Evolutionary conservation across 2,113 vertebrate species (phyloP), one percentile per base, ranked within the genome.

Genomic region (Coptodon rendalli): DNA sequence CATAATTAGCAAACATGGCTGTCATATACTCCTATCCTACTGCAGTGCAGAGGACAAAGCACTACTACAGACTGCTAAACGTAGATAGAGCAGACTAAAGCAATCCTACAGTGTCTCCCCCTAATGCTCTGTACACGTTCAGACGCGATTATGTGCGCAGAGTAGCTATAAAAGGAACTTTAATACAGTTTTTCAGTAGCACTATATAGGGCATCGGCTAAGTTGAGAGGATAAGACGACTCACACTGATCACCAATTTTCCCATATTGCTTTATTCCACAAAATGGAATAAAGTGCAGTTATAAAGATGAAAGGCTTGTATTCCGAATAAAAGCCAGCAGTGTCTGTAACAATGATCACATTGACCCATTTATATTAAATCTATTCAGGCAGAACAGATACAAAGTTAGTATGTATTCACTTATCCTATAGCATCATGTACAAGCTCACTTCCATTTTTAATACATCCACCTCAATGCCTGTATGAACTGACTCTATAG

Each of bases 1-100:
- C 89, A 89, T 78, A 92, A 95, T 93, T 88, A 91, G 83, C 27
- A 91, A 89, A 90, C 86, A 91, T 90, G 89, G 63, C 80, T 89
- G 88, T 86, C 63, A 90, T 83, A 84, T 80, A 83, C 45, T 83
- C 56, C 45, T 34, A 53, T 53, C 52, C 24, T 40, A 50, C 78
- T 86, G 86, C 83, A 91, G 63, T 80, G 57, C 81, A 68, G 83
- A 90, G 84, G 52, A 87, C 87, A 76, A 85, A 86, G 31, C 50
- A 34, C 31, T 52, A 43, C 83, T 22, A 22, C 57, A 63, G 34
- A 87, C 83, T 82, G 82, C 86, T 86, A 86, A 84, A 82, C 36
- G 53, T 50, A 89, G 66, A 89, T 14, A 53, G 2, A 59, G 73
- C n/a, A 57, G 54, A 76, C 71, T 36, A 81, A 90, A 91, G 66